Evolutionary conservation across 2,888 invertebrate genomes (phyloP), one percentile per base, ranked within the genome.

Genomic region (Yponomeuta cagnagella): DNA sequence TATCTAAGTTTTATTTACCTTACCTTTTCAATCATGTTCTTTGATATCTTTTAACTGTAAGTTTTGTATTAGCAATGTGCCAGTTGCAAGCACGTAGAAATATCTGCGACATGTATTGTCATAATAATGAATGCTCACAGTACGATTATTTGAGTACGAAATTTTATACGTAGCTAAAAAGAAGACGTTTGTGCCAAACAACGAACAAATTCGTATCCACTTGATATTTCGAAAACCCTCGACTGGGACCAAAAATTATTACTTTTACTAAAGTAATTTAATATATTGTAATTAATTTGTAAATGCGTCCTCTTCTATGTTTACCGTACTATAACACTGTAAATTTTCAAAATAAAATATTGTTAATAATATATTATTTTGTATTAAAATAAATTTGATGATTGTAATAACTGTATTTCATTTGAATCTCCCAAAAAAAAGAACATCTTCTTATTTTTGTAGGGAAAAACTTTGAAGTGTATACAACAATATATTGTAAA

Each of bases 321-420:
- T 58, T 58, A 58, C 52, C 52, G 52, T 65, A 65, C 3, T 31
- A 3, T 68, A 52, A 3, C 48, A 31, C 12, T 65, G 64, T 65
- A 52, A 70, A 70, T 67, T 31, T 12, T 67, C 23, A 68, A 65
- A 70, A 58, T 68, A 52, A 63, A 30, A 63, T 71, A 65, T 58
- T 68, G 66, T 71, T 63, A 31, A 63, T 68, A 68, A 63, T 68
- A 68, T 52, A 68, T 68, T 68, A 31, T 67, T 68, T 68, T 48
- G 69, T 33, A 63, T 33, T 63, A 63, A 70, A 70, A 6, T 70
- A 30, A 70, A 64, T 33, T 70, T 70, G 68, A 68, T 48, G 68
- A 68, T 10, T 68, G 68, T 70, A 64, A 70, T 70, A 71, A n/a
- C 8, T 67, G 0, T 37, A 12, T 64, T 64, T 64, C 9, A 30